Base-by-base conservation (phyloP, 2,888 invertebrate genomes). In the Patella caerulea region DNA sequence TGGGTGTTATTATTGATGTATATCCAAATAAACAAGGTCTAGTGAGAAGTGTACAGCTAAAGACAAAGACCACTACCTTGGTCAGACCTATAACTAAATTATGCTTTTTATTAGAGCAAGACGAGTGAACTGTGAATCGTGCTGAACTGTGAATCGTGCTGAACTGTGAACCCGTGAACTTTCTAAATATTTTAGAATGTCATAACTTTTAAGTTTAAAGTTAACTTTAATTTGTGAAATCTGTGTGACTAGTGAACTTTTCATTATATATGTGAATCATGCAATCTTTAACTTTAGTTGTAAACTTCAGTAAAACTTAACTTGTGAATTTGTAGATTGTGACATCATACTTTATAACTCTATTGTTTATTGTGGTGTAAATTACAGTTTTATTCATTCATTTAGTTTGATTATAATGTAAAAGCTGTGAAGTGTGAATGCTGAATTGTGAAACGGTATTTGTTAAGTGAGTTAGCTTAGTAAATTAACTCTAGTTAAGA, bases 1-100 rank as follows among this genome's bases (percentile, higher is more conserved):
- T 74, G 15, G 79, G 73, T 52, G 53, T 54, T 5, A 71, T 77
- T 15, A 45, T 56, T 3, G 59, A 77, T 72, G 71, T 70, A 12
- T 69, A 74, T 54, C 74, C 75, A 17, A 71, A 72, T 59, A 74
- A 56, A 69, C 72, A 79, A 19, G 71, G 71, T 45, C 56, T 75
- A 17, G 73, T 78, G 11, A 54, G 78, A 34, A 74, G 54, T 5
- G 74, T 45, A n/a, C 24, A 56, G n/a, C 59, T 74, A 15, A 71
- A 72, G 7, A 74, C 73, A 29, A 45, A 65, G 56, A 74, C 53
- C 34, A 54, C 54, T 14, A 34, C 71, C 0, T 34, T 76, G 15
- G 71, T 34, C 71, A 71, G 75, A 72, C 75, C 71, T 29, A 55
- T 71, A 19, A 65, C 19, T 24, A 65, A 65, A 65, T 24, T 65